phyloP scores from a whole-genome alignment of 2,113 vertebrate species.

The Pseudopipra pipra region DNA sequence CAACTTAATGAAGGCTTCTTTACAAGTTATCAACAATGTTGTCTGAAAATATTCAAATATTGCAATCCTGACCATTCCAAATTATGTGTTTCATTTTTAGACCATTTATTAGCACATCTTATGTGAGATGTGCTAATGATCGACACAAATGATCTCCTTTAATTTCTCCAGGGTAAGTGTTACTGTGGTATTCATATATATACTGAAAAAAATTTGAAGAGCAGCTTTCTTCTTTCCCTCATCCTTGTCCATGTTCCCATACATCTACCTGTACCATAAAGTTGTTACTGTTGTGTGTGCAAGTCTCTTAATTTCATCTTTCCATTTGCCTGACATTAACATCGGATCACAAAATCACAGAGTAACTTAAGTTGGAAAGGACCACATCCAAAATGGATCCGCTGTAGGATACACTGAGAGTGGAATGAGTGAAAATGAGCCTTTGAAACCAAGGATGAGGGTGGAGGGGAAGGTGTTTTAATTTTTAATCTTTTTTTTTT shows the following conservation, averaged over 20 bases:
- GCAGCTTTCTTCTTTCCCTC: neutral
- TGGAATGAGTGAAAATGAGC: neutral
- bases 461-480: neutral
- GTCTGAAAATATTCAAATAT: neutral
- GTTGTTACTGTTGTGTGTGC: neutral
- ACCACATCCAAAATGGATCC: neutral
- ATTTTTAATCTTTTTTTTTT: neutral
- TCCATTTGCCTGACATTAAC: neutral
- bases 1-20: neutral
- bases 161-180: neutral
- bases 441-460: neutral
- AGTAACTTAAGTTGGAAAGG: neutral
- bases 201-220: neutral
- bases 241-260: neutral
- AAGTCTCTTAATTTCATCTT: neutral
- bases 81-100: neutral
- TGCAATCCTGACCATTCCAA: rapidly evolving
- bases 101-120: neutral
- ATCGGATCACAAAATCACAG: neutral
- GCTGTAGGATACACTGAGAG: neutral
- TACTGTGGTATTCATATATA: neutral
- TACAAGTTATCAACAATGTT: neutral
- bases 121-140: no score
- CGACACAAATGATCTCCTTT: neutral
- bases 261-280: neutral